phyloP scores from a whole-genome alignment of 2,888 invertebrate species.

The Frankliniella intonsa region DNA sequence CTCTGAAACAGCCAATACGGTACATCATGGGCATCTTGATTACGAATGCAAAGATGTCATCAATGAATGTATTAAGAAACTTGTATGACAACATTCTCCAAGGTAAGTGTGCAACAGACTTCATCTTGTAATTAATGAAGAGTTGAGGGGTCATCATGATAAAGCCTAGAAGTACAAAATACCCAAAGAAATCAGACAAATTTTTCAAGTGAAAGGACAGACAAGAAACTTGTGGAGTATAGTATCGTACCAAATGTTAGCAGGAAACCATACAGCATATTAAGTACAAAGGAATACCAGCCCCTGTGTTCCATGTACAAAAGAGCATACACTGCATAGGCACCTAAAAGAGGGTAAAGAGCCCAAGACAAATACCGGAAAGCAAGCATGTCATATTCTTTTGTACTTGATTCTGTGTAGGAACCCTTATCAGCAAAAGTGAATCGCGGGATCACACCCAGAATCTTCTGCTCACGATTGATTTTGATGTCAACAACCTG shows the following conservation, averaged over 20 bases:
- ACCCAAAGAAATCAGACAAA: background rate
- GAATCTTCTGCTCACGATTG: constrained; percentile 64
- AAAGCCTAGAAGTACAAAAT: constrained; percentile 62
- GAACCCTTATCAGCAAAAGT: constrained; percentile 91
- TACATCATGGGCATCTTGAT: constrained; percentile 99
- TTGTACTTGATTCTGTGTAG: constrained; percentile 90
- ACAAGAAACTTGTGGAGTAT: constrained; percentile 1
- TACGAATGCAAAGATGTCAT: constrained; percentile 99
- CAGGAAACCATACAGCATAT: constrained; percentile 95
- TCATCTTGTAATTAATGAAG: constrained; percentile 98
- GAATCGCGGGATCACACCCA: constrained; percentile 76
- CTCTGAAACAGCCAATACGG: constrained; percentile 94
- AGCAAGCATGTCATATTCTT: constrained; percentile 89
- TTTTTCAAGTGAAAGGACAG: background rate
- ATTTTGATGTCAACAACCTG: constrained; percentile 75
- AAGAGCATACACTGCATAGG: constrained; percentile 93
- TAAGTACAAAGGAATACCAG: constrained; percentile 97
- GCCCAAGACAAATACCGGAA: constrained; percentile 96
- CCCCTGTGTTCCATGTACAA: constrained; percentile 96
- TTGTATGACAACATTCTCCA: constrained; percentile 99
- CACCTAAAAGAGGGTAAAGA: constrained; percentile 85
- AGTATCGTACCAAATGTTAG: constrained; percentile 69
- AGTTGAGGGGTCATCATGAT: constrained; percentile 99
- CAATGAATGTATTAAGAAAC: constrained; percentile 98
- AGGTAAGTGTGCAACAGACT: constrained; percentile 97